A percentile compares a stretch with the other conserved stretches of the same genome.
Conservation (phyloP, 2,113 vertebrate genomes). For the Cheirogaleus medius region DNA sequence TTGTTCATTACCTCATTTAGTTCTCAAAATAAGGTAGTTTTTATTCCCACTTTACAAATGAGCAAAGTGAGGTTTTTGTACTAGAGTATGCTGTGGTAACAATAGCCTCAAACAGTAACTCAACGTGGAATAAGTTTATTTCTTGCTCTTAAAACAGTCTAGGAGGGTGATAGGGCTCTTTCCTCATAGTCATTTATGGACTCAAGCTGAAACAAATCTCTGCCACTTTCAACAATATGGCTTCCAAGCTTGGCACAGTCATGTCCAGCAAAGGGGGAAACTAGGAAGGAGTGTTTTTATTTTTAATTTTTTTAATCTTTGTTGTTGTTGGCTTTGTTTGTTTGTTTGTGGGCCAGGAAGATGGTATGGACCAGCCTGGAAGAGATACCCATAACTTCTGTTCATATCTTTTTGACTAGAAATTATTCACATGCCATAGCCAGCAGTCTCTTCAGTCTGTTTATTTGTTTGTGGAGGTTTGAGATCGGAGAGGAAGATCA, state of each 20-base stretch:
- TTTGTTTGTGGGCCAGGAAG: background rate
- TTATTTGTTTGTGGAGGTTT: background rate
- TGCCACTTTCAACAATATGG: background rate
- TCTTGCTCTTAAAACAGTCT: background rate
- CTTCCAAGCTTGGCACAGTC: background rate
- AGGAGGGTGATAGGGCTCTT: background rate
- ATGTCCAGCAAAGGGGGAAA: background rate
- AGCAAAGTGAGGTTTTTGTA: background rate
- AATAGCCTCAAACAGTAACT: background rate
- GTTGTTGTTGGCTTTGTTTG: background rate
- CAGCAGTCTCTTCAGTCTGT: background rate
- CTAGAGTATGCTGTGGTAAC: background rate
- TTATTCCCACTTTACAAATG: background rate
- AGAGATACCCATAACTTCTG: background rate
- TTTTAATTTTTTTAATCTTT: background rate
- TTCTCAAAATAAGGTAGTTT: background rate
- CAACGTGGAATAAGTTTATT: background rate
- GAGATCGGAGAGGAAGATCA: background rate
- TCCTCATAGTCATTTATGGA: background rate
- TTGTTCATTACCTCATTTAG: background rate
- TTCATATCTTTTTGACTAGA: background rate
- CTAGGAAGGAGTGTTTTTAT: background rate
- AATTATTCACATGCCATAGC: background rate
- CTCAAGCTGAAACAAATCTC: background rate
- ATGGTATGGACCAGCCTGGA: background rate